These are phyloP conservation scores for Oreotrochilus melanogaster DNA, from an alignment of 2,113 vertebrate genomes.

Conservation along the genomic window DNA sequence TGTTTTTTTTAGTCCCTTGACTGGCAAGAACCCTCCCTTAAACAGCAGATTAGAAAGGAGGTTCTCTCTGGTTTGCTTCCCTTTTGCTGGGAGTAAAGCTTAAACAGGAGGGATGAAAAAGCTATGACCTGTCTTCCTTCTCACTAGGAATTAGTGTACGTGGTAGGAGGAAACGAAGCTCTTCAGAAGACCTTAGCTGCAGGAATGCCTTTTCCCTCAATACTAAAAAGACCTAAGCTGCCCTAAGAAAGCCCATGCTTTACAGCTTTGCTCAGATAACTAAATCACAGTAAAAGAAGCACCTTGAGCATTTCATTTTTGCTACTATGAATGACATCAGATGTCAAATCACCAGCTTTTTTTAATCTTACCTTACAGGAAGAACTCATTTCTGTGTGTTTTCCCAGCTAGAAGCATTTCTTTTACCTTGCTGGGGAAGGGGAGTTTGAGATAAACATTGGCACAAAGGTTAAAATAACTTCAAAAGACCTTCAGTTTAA, in stretches of 20 bases:
- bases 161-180: background rate
- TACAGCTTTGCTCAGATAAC: background rate
- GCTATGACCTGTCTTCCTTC: background rate
- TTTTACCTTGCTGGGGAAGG: background rate
- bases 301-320: conserved; percentile 30
- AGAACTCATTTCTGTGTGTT: background rate
- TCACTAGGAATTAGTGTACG: background rate
- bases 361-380: background rate
- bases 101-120: background rate
- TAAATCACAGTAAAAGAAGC: background rate
- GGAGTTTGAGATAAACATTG: background rate
- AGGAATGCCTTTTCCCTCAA: background rate
- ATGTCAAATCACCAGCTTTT: background rate
- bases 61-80: background rate
- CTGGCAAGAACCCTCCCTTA: background rate
- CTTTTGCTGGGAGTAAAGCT: background rate
- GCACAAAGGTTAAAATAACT: conserved; percentile 13
- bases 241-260: background rate
- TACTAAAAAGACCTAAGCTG: background rate
- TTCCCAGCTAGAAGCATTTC: background rate
- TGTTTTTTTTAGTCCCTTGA: background rate
- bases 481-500: background rate
- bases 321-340: background rate
- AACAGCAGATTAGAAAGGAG: background rate
- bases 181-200: background rate